phyloP scores from a whole-genome alignment of 2,888 invertebrate genomes.

The Phyllotreta striolata region DNA sequence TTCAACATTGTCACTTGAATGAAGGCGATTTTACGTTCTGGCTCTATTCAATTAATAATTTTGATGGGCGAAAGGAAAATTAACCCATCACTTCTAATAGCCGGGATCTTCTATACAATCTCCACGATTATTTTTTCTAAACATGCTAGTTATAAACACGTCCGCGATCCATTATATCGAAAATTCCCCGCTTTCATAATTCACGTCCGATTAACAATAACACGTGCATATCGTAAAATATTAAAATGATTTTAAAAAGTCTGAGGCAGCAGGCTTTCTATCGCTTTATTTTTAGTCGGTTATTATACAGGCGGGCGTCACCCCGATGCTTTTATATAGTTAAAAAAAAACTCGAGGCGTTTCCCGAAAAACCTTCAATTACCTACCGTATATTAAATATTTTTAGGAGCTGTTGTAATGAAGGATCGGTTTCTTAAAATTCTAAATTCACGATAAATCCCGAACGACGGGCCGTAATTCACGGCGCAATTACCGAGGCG shows the following conservation, averaged over 20 bases:
- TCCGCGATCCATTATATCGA: slow-evolving; percentile 15
- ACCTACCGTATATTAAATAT: too few relatives aligned
- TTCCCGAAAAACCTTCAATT: background rate
- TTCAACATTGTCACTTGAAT: slow-evolving; percentile 54
- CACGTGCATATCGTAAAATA: slow-evolving; percentile 44
- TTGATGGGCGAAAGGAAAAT: too few relatives aligned
- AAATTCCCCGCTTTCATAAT: slow-evolving; percentile 18
- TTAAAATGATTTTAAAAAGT: slow-evolving; percentile 48
- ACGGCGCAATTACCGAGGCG: slow-evolving; percentile 1
- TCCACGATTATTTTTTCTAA: slow-evolving; percentile 13
- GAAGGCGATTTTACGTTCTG: slow-evolving; percentile 44
- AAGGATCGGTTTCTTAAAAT: background rate
- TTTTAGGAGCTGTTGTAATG: too few relatives aligned
- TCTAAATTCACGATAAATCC: too few relatives aligned
- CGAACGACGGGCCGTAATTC: background rate
- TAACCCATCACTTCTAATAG: too few relatives aligned
- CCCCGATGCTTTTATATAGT: slow-evolving; percentile 43
- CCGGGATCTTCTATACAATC: background rate
- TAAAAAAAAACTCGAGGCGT: slow-evolving; percentile 24
- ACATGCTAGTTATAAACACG: slow-evolving; percentile 24
- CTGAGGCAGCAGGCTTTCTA: slow-evolving; percentile 39
- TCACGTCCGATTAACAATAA: slow-evolving; percentile 34
- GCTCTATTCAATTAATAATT: slow-evolving; percentile 26
- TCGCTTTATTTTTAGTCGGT: slow-evolving; percentile 45
- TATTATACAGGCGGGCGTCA: slow-evolving; percentile 38